A percentile compares a stretch with the other conserved stretches of the same genome.
Conservation (phyloP, 1,140 invertebrate species). For the Drosophila paulistorum region DNA sequence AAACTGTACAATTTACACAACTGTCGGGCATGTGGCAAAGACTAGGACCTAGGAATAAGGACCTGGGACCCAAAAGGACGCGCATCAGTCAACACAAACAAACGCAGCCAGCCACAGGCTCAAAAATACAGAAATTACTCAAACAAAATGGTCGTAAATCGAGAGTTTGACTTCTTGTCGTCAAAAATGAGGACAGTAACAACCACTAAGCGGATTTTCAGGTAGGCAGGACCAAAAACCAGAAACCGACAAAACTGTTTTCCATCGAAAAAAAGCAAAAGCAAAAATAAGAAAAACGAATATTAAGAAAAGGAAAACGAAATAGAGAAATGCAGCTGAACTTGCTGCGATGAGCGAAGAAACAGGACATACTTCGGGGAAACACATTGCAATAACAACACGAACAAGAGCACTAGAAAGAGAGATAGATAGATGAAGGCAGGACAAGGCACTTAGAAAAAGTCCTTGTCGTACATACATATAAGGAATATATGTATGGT, state of each 20-base stretch:
- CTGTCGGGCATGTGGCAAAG: constrained; percentile 60
- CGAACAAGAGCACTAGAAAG: constrained; percentile 13
- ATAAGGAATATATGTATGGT: background rate
- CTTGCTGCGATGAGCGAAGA: background rate
- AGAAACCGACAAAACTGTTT: constrained; percentile 25
- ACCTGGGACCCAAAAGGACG: constrained; percentile 23
- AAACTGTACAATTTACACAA: constrained; percentile 75
- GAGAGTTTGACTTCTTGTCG: constrained; percentile 82
- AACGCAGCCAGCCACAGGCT: constrained; percentile 20
- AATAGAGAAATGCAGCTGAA: constrained; percentile 39
- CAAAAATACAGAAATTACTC: constrained; percentile 67
- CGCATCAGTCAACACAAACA: constrained; percentile 50
- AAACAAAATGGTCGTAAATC: constrained; percentile 83
- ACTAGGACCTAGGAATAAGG: constrained; percentile 7
- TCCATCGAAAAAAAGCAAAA: constrained; percentile 46
- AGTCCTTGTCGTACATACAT: background rate
- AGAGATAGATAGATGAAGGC: background rate
- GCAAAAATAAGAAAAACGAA: background rate
- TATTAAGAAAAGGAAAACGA: background rate
- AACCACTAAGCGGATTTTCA: constrained; percentile 71
- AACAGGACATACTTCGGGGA: constrained; percentile 48
- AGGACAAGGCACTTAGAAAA: constrained; percentile 41
- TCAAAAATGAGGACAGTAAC: constrained; percentile 71
- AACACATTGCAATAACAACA: constrained; percentile 33
- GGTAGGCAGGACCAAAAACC: constrained; percentile 49